Conservation (phyloP, 1,140 invertebrate species). For the Drosophila leontia region DNA sequence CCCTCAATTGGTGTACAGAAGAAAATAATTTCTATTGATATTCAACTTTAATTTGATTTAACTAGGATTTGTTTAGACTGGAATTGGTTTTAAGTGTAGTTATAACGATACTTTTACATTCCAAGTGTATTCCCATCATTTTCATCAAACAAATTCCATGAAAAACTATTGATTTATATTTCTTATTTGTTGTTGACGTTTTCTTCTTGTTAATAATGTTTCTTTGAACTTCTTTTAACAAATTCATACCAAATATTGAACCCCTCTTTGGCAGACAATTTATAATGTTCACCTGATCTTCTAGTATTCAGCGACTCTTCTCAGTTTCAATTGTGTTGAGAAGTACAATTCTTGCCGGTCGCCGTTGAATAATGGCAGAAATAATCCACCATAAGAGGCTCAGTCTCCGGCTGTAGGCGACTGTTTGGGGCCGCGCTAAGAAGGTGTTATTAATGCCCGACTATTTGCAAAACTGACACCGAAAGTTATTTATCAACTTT, state of each 20-base stretch:
- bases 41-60: not conserved
- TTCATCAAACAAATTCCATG: not conserved
- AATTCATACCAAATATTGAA: not conserved
- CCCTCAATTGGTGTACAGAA: slow-evolving; percentile 9
- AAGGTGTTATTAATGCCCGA: slow-evolving; percentile 73
- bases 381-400: slow-evolving; percentile 46
- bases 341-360: slow-evolving; percentile 20
- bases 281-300: slow-evolving; percentile 30
- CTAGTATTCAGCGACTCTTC: slow-evolving; percentile 4
- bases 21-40: slow-evolving; percentile 3
- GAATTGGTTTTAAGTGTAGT: not conserved
- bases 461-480: slow-evolving; percentile 73
- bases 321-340: slow-evolving; percentile 43
- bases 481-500: slow-evolving; percentile 68
- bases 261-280: not conserved
- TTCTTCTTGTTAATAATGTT: too few species aligned
- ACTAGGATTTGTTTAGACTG: not conserved
- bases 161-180: not conserved
- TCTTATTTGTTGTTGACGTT: too few species aligned
- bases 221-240: not conserved
- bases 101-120: not conserved
- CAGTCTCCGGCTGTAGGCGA: slow-evolving; percentile 15
- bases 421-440: slow-evolving; percentile 42
- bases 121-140: not conserved
- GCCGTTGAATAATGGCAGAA: slow-evolving; percentile 20